phyloP scores from a whole-genome alignment of 2,797 vertebrate species.

The Galaxias olidus region DNA sequence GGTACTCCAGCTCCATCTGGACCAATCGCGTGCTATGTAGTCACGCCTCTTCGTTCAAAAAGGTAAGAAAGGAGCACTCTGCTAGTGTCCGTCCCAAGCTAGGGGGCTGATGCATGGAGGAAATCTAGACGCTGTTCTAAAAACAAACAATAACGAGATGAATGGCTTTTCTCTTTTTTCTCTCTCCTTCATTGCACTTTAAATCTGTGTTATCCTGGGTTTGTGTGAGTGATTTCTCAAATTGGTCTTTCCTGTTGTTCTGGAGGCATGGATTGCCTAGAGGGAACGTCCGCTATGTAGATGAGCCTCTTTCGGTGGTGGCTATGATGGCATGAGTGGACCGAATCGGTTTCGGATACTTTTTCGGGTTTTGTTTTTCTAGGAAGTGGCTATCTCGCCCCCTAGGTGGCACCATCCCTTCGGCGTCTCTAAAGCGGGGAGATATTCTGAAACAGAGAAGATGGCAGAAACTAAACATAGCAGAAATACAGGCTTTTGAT shows the following conservation, averaged over 20 bases:
- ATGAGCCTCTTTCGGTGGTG: conserved; percentile 63
- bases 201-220: conserved; percentile 45
- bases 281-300: conserved; percentile 40
- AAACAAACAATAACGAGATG: conserved; percentile 57
- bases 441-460: conserved; percentile 82
- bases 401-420: conserved; percentile 89
- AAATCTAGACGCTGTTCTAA: conserved; percentile 49
- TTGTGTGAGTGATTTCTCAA: conserved; percentile 28
- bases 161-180: conserved; percentile 42
- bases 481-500: too few species aligned
- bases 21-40: conserved; percentile 16
- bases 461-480: conserved; percentile 11
- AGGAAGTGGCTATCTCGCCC: conserved; percentile 80
- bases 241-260: conserved; percentile 40
- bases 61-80: conserved; percentile 29
- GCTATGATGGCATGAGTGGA: conserved; percentile 66
- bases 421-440: conserved; percentile 84
- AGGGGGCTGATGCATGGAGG: conserved; percentile 37
- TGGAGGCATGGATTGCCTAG: conserved; percentile 38
- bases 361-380: conserved; percentile 46
- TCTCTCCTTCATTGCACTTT: conserved; percentile 45
- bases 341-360: conserved; percentile 57
- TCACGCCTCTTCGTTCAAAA: conserved; percentile 35
- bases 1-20: conserved; percentile 24
- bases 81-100: conserved; percentile 37